Base-by-base conservation (phyloP, 2,797 vertebrate genomes). In the Falco peregrinus region DNA sequence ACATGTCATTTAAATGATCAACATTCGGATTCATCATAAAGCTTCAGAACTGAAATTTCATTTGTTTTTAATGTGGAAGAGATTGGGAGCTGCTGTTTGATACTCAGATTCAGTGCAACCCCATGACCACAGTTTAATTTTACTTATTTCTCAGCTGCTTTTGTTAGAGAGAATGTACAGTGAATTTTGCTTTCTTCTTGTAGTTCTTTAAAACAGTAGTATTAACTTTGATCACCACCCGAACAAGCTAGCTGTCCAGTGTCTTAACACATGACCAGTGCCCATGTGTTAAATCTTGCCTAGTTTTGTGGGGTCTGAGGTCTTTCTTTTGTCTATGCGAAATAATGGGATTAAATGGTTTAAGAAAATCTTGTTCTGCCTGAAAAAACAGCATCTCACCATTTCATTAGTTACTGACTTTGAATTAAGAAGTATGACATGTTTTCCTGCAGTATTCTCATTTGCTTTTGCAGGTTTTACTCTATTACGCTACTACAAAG, bases 181-280 rank as follows among this genome's bases (percentile, higher is more conserved):
- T 73, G 63, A 37, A 13, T 47, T 64, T 88, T 73, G 67, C n/a
- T 10, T 7, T 68, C 19, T 54, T 21, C 1, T 41, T 68, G 17
- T 57, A 15, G 4, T 70, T 82, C 21, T 90, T 92, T 37, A 45
- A 87, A 74, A 50, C 10, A 8, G 2, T 11, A 35, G 4, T 59
- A 25, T 6, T 63, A 64, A 48, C 28, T 79, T 73, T 14, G 39
- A 13, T 80, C 25, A 63, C 41, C 17, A 24, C 18, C 7, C 28
- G 48, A 9, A 51, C 51, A 47, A 90, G 5, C 10, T 45, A 11
- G 12, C 8, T 64, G 20, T 29, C 39, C 60, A 5, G 41, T 7
- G 15, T 43, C 41, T 81, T 81, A 13, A 78, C 26, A 20, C 9
- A 2, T 33, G 17, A 26, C 15, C 0, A 0, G 1, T 7, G 2